phyloP scores from a whole-genome alignment of 2,888 invertebrate genomes.

The Punctoribates punctum region DNA sequence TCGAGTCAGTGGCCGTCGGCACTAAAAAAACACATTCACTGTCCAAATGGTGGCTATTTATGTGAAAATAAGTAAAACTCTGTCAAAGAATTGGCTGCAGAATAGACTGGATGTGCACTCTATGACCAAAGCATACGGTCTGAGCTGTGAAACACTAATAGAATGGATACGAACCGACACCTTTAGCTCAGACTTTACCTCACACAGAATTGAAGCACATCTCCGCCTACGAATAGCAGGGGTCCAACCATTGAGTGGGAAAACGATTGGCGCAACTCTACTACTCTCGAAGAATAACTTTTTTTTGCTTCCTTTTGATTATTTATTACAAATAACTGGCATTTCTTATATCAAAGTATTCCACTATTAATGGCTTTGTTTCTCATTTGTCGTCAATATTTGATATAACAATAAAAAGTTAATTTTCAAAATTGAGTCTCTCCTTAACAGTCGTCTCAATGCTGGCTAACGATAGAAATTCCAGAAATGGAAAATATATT shows the following conservation, averaged over 20 bases:
- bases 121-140: not conserved
- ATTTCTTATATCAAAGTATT: slow-evolving; percentile 1
- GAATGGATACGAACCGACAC: slow-evolving; percentile 30
- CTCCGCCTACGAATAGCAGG: slow-evolving; percentile 31
- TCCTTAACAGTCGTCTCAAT: not conserved
- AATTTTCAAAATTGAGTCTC: slow-evolving; percentile 18
- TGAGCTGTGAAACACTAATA: not conserved
- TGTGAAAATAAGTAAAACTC: not conserved
- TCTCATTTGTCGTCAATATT: slow-evolving; percentile 28
- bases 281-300: not conserved
- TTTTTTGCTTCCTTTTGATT: slow-evolving; percentile 25
- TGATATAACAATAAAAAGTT: slow-evolving; percentile 21
- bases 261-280: not conserved
- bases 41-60: not conserved
- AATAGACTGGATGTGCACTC: not conserved
- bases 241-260: slow-evolving; percentile 29
- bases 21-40: not conserved
- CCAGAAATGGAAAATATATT: not conserved
- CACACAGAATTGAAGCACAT: slow-evolving; percentile 30
- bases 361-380: slow-evolving; percentile 29
- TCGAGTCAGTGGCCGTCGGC: not conserved
- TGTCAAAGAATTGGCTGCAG: slow-evolving; percentile 15
- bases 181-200: slow-evolving; percentile 21
- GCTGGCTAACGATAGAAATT: not conserved
- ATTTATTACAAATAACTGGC: slow-evolving; percentile 7